Evolutionary conservation across 2,888 invertebrate species (phyloP).

Genomic region (Kryphioiulus occultus): DNA sequence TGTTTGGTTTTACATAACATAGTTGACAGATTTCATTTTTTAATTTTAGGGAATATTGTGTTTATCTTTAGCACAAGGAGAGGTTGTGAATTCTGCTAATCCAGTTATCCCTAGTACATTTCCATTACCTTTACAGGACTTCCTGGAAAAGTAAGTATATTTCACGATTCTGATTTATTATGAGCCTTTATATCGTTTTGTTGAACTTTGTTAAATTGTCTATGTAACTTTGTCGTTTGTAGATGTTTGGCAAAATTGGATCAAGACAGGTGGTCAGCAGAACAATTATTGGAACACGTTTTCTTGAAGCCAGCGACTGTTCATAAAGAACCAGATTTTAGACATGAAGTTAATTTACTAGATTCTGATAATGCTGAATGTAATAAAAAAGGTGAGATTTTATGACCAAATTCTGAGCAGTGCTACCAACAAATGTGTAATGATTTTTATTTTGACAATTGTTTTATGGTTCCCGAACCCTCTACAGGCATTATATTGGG

Average conservation of each 20-base stretch:
- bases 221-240: not conserved
- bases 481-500: too few relatives aligned
- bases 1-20: too few relatives aligned
- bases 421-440: too few relatives aligned
- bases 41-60: constrained; percentile 69
- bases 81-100: constrained; percentile 65
- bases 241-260: constrained; percentile 74
- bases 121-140: constrained; percentile 73
- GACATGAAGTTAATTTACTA: not conserved
- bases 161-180: not conserved
- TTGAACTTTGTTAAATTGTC: not conserved
- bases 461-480: too few relatives aligned
- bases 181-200: not conserved
- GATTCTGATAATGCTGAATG: not conserved
- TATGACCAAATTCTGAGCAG: not conserved
- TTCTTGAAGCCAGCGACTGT: constrained; percentile 69
- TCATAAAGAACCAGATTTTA: constrained; percentile 35
- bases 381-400: not conserved
- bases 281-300: constrained; percentile 77
- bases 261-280: constrained; percentile 76
- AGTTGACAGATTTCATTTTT: constrained; percentile 35
- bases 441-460: too few relatives aligned
- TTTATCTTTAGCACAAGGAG: constrained; percentile 71
- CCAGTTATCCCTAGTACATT: constrained; percentile 69
- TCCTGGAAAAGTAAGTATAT: constrained; percentile 71